Base-by-base conservation (phyloP, 2,797 vertebrate genomes). In the Takifugu ocellatus region DNA sequence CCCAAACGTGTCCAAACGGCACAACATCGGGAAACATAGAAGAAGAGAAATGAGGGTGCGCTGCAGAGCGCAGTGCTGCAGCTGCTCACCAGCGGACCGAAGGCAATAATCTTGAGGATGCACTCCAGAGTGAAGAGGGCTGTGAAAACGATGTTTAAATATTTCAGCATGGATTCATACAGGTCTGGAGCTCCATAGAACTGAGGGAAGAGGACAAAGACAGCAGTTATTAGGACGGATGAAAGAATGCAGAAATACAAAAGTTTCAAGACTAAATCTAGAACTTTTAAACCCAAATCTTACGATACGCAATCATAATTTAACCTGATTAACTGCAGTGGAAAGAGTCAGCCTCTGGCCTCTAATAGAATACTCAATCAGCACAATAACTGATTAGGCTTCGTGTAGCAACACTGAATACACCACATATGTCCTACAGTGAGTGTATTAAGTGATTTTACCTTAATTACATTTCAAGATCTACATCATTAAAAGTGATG, bases 61-160 rank as follows among this genome's bases (percentile, higher is more conserved):
- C 15, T 0, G 47, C 29, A 54, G 51, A 63, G 50, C 1, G 15
- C 55, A 50, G 52, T 8, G 3, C 45, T 61, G 9, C 8, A 39
- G 9, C 12, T 14, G 36, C 95, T 59, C 89, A 99, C 97, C 94
- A 99, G 89, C 25, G 94, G 93, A 56, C 96, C 96, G 48, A 99
- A 99, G 78, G 96, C 96, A 60, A 98, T 94, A 83, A 99, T 93
- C 91, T 99, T 99, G 84, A 99, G 89, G 78, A 96, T 89, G 65
- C 97, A 99, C 71, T 99, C 97, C 88, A 99, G 88, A 0, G 96
- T 97, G 89, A 99, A 99, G 87, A 99, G 94, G 48, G 94, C 92
- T 0, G 97, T 99, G 85, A 99, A 99, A 73, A 97, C 80, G 68
- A 98, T 94, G 81, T 99, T 99, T 70, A 99, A 82, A 87, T 95